Conservation (phyloP, 2,113 vertebrate species). For the Micromys minutus region DNA sequence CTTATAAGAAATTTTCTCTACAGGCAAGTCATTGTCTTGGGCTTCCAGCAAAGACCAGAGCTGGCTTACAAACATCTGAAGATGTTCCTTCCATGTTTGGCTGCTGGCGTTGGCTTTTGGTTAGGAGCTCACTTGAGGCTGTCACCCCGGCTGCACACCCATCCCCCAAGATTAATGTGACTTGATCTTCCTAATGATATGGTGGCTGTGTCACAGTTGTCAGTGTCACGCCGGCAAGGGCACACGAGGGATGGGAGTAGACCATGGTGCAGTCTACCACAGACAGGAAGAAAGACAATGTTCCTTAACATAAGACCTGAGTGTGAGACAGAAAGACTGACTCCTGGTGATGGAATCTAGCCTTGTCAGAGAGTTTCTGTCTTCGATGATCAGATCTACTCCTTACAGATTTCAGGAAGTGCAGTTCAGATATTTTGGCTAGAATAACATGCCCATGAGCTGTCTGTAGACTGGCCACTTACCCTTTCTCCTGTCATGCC, state of each 20-base stretch:
- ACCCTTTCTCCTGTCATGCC: neutral
- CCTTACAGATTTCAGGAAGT: neutral
- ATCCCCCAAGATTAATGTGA: neutral
- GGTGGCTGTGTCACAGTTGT: neutral
- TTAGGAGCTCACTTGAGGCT: neutral
- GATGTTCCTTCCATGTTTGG: neutral
- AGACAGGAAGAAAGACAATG: neutral
- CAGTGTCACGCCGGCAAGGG: neutral
- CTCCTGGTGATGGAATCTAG: neutral
- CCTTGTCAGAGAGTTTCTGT: neutral
- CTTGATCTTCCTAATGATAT: neutral
- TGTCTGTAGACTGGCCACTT: neutral
- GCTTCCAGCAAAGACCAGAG: neutral
- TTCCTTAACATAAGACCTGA: neutral
- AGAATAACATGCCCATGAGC: neutral
- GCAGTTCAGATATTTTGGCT: neutral
- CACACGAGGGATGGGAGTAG: neutral
- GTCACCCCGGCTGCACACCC: neutral
- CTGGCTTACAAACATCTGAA: neutral
- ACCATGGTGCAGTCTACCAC: neutral
- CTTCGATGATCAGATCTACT: neutral
- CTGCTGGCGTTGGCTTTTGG: neutral
- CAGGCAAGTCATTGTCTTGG: neutral
- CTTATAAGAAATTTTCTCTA: no score
- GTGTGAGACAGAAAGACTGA: neutral